Percentiles rank a stretch among this genome's conserved stretches.
These are phyloP conservation scores for Carassius auratus DNA, from an alignment of 2,113 vertebrate genomes.

Conservation along the genomic window DNA sequence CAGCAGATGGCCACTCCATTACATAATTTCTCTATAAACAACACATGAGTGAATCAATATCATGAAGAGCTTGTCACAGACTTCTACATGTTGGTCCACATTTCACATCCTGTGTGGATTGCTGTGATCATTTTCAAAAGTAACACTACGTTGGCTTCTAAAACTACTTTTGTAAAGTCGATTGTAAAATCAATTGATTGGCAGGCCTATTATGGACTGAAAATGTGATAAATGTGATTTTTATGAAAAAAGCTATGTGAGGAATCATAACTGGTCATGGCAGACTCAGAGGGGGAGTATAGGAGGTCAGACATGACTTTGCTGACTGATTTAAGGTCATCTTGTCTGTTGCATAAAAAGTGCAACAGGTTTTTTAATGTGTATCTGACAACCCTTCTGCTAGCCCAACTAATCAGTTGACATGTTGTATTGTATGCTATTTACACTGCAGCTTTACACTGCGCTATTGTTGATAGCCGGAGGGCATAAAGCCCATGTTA, in stretches of 20 bases:
- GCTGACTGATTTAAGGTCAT: constrained; percentile 40
- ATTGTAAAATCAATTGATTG: neutral
- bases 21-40: constrained; percentile 16
- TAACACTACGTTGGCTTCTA: neutral
- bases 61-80: neutral
- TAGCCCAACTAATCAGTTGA: neutral
- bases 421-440: constrained; percentile 3
- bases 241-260: neutral
- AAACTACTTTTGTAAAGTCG: neutral
- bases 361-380: neutral
- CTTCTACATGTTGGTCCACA: neutral
- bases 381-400: neutral
- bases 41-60: neutral
- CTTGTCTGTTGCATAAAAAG: neutral
- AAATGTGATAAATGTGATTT: neutral
- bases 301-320: constrained; percentile 6
- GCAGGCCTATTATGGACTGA: neutral
- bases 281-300: neutral
- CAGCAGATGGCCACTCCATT: neutral
- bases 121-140: neutral
- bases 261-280: neutral
- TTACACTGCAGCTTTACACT: neutral
- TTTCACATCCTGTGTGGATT: neutral
- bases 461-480: neutral
- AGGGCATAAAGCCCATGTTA: constrained; percentile 1